Evolutionary conservation across 2,113 vertebrate species (phyloP).

Genomic region (Phalacrocorax carbo): DNA sequence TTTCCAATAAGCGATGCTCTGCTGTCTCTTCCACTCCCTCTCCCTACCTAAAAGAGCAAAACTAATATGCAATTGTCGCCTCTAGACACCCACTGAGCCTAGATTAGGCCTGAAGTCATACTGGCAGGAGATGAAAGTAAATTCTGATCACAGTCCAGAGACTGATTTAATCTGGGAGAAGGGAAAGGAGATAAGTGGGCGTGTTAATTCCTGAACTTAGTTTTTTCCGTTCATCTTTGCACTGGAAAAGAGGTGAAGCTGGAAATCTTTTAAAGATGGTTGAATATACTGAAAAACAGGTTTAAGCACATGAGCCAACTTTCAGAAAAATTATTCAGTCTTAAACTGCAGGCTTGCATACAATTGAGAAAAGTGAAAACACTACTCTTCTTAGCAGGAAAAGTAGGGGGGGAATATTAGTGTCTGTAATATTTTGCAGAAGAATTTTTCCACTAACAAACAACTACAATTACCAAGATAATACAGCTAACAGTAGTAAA

Average conservation of each 20-base stretch:
- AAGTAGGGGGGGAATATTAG: not conserved
- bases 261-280: not conserved
- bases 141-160: not conserved
- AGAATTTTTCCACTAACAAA: not conserved
- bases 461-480: not conserved
- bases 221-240: not conserved
- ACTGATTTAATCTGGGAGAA: conserved; percentile 7
- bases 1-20: not conserved
- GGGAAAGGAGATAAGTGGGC: not conserved
- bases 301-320: not conserved
- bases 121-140: conserved; percentile 29
- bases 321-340: not conserved
- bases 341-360: not conserved
- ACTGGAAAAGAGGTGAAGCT: not conserved
- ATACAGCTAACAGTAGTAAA: not conserved
- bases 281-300: not conserved
- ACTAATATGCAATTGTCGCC: not conserved
- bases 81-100: not conserved
- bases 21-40: not conserved
- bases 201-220: not conserved
- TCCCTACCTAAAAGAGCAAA: not conserved
- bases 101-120: not conserved
- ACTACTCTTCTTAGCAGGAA: not conserved
- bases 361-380: not conserved
- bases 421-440: not conserved